Conservation (phyloP, 1,140 invertebrate genomes). For the Zaprionus lachaisei region DNA sequence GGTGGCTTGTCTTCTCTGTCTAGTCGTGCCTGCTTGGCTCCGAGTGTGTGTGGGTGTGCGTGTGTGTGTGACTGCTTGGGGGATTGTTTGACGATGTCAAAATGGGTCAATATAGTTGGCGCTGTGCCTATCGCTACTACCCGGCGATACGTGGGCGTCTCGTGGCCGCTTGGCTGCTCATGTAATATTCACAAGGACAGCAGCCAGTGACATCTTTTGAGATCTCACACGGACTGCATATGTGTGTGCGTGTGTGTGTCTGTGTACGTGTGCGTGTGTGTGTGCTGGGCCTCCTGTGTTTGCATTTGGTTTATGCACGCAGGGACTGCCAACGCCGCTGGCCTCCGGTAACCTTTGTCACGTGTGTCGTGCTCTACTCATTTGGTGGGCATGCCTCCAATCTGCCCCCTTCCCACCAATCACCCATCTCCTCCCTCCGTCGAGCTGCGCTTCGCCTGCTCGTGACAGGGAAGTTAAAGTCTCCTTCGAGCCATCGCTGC, state of each 20-base stretch:
- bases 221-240: slow-evolving; percentile 36
- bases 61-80: slow-evolving; percentile 10
- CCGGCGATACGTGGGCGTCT: slow-evolving; percentile 29
- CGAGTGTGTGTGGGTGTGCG: background rate
- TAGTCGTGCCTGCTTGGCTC: background rate
- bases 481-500: slow-evolving; percentile 25
- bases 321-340: slow-evolving; percentile 12
- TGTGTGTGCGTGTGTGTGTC: slow-evolving; percentile 12
- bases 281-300: slow-evolving; percentile 22
- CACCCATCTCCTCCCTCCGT: background rate
- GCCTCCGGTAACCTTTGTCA: slow-evolving; percentile 44
- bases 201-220: slow-evolving; percentile 68
- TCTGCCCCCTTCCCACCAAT: too few relatives aligned
- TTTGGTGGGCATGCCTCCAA: slow-evolving; percentile 13
- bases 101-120: slow-evolving; percentile 61
- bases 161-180: slow-evolving; percentile 47
- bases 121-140: slow-evolving; percentile 12
- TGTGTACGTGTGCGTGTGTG: background rate
- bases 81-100: slow-evolving; percentile 56
- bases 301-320: slow-evolving; percentile 68
- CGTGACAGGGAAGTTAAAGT: slow-evolving; percentile 45
- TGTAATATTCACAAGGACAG: slow-evolving; percentile 69
- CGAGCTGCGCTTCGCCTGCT: slow-evolving; percentile 4
- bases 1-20: background rate
- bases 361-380: slow-evolving; percentile 30